These are phyloP conservation scores for Camptogramma bilineatum DNA, from an alignment of 2,888 invertebrate species.

Conservation along the genomic window DNA sequence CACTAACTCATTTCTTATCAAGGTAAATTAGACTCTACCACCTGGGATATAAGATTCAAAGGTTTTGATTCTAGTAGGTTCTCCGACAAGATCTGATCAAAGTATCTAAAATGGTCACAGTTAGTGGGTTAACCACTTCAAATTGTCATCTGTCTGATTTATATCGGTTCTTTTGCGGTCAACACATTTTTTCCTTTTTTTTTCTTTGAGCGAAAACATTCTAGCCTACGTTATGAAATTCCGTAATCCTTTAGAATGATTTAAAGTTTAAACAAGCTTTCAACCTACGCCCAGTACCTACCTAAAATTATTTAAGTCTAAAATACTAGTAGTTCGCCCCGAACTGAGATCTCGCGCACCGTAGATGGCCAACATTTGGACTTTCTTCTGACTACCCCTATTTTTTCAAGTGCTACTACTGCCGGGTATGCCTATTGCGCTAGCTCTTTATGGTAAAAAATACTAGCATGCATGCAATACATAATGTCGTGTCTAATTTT, in stretches of 20 bases:
- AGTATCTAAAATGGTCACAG: constrained; percentile 86
- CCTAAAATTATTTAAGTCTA: too few relatives aligned
- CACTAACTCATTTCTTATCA: constrained; percentile 61
- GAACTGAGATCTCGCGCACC: too few relatives aligned
- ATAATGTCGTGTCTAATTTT: too few relatives aligned
- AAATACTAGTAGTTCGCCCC: too few relatives aligned
- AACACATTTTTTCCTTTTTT: constrained; percentile 77
- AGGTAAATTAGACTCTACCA: constrained; percentile 62
- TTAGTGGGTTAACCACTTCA: constrained; percentile 86
- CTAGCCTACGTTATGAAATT: constrained; percentile 1
- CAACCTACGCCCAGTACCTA: too few relatives aligned
- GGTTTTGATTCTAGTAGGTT: constrained; percentile 54
- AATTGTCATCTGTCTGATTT: constrained; percentile 86
- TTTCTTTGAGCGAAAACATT: constrained; percentile 47
- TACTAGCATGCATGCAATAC: too few relatives aligned
- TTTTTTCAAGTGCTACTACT: too few relatives aligned
- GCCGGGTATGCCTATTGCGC: too few relatives aligned
- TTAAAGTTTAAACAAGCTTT: too few relatives aligned
- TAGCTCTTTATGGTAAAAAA: too few relatives aligned
- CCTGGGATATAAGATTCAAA: constrained; percentile 47
- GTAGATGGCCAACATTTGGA: too few relatives aligned
- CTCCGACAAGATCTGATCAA: constrained; percentile 84
- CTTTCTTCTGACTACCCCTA: too few relatives aligned
- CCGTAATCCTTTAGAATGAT: background rate
- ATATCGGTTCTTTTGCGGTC: constrained; percentile 83